Evolutionary conservation across 2,113 vertebrate genomes (phyloP), one percentile per base, ranked within the genome.

Genomic region (Archilochus colubris): DNA sequence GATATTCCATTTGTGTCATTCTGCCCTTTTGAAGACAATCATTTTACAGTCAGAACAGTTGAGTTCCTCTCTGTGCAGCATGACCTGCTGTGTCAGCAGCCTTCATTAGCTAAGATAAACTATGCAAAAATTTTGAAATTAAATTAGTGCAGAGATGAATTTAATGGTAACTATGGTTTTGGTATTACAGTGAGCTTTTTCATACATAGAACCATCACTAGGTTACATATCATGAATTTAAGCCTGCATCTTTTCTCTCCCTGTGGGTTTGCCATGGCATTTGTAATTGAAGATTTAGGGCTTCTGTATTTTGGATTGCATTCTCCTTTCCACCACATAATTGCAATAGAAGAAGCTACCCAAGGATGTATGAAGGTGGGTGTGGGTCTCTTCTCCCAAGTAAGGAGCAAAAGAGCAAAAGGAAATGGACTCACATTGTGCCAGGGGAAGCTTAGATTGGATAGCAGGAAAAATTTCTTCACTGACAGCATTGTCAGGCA

Each of bases 21-120:
- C 69, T 89, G 62, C n/a, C 44, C 46, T 63, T 95, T 85, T 36
- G 54, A 82, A 93, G 70, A 91, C 55, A 93, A 79, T 30, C 16
- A 66, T 93, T 94, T 87, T 79, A 79, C 93, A 79, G 70, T 28
- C 62, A 66, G 51, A n/a, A 55, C 63, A 90, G 62, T 64, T 21
- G 69, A 89, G 46, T 54, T 91, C 27, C 36, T 83, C 59, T 89
- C 63, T 19, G 31, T 6, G 2, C 27, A 69, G 64, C 54, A 40
- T 30, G 54, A 82, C 80, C 66, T 69, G 36, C 75, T 88, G 30
- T 82, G 75, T 91, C 85, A 91, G 89, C 55, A 38, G 36, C 64
- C 82, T 85, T 86, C 75, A 91, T 76, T 94, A 91, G 54, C 63
- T 80, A 95, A 87, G 72, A 80, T 44, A 94, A 96, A 66, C 78